Conservation (phyloP, 2,797 vertebrate species). For the Channa striata region DNA sequence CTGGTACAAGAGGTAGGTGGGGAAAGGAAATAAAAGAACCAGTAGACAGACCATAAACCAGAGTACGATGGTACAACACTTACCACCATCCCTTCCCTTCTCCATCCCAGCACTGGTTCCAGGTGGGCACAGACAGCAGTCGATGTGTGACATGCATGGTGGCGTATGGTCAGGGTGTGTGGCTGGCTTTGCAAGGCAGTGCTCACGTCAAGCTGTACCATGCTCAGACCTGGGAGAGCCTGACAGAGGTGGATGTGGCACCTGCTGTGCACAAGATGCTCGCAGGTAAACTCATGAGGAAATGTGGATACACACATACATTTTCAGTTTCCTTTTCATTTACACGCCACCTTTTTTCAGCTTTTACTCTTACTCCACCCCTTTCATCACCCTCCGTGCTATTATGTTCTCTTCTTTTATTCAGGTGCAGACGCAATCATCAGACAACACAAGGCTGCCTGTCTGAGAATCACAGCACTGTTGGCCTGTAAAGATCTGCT, state of each 20-base stretch:
- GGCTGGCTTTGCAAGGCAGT: slow-evolving; percentile 94
- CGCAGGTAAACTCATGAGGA: slow-evolving; percentile 83
- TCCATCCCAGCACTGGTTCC: slow-evolving; percentile 89
- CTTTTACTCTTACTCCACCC: not conserved
- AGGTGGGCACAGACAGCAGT: slow-evolving; percentile 91
- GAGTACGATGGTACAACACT: not conserved
- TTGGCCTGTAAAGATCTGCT: slow-evolving; percentile 95
- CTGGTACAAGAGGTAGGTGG: slow-evolving; percentile 91
- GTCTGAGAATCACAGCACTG: slow-evolving; percentile 95
- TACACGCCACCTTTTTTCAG: not conserved
- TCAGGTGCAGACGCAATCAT: slow-evolving; percentile 97
- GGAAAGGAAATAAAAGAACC: not conserved
- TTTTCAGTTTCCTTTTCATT: not conserved
- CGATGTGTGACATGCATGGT: slow-evolving; percentile 96
- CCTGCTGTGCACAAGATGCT: slow-evolving; percentile 99
- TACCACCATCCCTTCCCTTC: not conserved
- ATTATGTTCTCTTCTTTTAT: not conserved
- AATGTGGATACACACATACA: not conserved
- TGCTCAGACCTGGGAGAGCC: slow-evolving; percentile 91
- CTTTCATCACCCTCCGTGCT: not conserved
- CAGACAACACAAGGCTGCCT: slow-evolving; percentile 98
- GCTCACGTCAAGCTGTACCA: slow-evolving; percentile 95
- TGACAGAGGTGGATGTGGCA: slow-evolving; percentile 95
- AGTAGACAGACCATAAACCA: not conserved
- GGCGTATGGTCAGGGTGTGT: slow-evolving; percentile 90